Evolutionary conservation across 2,888 invertebrate genomes (phyloP), one percentile per base, ranked within the genome.

Genomic region (Pegoplata infirma): DNA sequence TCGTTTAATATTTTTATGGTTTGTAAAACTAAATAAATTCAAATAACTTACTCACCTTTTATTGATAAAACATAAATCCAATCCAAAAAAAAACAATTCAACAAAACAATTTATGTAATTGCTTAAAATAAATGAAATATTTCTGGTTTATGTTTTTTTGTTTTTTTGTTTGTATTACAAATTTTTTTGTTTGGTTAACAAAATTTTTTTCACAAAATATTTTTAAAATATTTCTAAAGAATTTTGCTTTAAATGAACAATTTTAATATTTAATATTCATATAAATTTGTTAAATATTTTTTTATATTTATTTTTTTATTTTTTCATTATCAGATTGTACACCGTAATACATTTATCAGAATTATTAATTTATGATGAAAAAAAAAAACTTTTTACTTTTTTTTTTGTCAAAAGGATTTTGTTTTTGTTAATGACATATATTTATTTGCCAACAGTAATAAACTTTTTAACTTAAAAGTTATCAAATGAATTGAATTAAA

Each of bases 41-140:
- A n/a, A n/a, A n/a, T n/a, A n/a, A n/a, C n/a, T n/a, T n/a, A 58
- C 73, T 58, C 3, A 73, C 73, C 73, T 49, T 73, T 66, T 64
- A 58, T 73, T 64, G 56, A 7, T 49, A 40, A 47, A 51, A 58
- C 64, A 66, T 73, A 58, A 73, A 66, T 44, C 66, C 49, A 40
- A 16, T 7, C n/a, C n/a, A 10, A 32, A 32, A 2, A 32, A 32
- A 28, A 49, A 6, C n/a, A 23, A 47, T 8, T 36, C n/a, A 3
- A 23, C 32, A 32, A 32, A 32, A 2, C 12, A 10, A 32, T 32
- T 32, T 5, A n/a, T n/a, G n/a, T n/a, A 32, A 32, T 32, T 0
- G 5, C 10, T 32, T 32, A 10, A 32, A 32, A 10, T 32, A 32
- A 10, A 10, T 10, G 5, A 10, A 32, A 32, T 10, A 32, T 32